A percentile compares a stretch with the other conserved stretches of the same genome.
Evolutionary conservation across 2,113 vertebrate species (phyloP).

Genomic region (Lontra canadensis): DNA sequence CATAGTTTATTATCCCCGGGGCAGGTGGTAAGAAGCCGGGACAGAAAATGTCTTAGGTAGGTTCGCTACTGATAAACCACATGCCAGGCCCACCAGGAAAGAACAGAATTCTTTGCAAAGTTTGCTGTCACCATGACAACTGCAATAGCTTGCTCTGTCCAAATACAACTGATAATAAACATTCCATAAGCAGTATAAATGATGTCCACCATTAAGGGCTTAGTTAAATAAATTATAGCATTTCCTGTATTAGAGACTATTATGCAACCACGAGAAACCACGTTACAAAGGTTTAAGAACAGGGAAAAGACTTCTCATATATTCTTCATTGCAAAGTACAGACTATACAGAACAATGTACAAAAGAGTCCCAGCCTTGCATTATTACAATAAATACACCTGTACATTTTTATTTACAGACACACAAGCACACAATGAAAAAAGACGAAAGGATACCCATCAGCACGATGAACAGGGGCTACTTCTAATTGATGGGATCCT

Average conservation of each 20-base stretch:
- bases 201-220: neutral
- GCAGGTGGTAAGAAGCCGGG: neutral
- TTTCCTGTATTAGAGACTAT: neutral
- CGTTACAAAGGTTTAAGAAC: neutral
- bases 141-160: neutral
- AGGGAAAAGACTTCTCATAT: neutral
- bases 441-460: neutral
- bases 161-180: neutral
- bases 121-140: neutral
- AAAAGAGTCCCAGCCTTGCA: neutral
- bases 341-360: neutral
- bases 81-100: neutral
- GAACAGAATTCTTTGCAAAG: neutral
- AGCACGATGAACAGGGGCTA: neutral
- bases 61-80: rapidly evolving
- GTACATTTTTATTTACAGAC: neutral
- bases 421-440: neutral
- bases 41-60: rapidly evolving
- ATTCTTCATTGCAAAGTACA: neutral
- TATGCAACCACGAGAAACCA: neutral
- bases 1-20: rapidly evolving
- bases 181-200: neutral
- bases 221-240: neutral
- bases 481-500: neutral
- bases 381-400: neutral